Base-by-base conservation (phyloP, 2,113 vertebrate species). In the Bos indicus region DNA sequence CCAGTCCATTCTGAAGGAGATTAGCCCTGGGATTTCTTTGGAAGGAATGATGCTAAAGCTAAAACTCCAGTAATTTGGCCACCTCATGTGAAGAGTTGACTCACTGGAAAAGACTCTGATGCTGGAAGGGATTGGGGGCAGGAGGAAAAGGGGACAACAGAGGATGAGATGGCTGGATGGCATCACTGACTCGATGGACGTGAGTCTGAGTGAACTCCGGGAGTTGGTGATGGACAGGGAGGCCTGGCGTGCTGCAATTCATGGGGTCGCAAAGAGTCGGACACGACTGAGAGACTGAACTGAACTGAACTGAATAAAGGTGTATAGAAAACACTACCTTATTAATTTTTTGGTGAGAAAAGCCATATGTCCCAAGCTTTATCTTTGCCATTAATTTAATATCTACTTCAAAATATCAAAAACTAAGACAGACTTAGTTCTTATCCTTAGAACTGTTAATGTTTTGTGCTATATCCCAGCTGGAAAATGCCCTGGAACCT, bases 1-100 rank as follows among this genome's bases (percentile, higher is more conserved):
- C n/a, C 67, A 71, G n/a, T 40, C 19, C 19, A 36, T 23, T 9
- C n/a, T 40, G 36, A 71, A 40, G 67, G n/a, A 12, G 0, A 40
- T 23, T 9, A 1, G 5, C 5, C 5, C 67, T 71, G 17, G 3
- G 1, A 2, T 0, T 40, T 71, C n/a, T 36, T 71, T 6, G 5
- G 0, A 71, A 71, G n/a, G 67, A 71, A n/a, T 71, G n/a, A 40
- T 40, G 67, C n/a, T 12, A 9, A 71, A 71, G 67, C 19, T 40
- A n/a, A 71, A 21, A 23, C 67, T 71, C n/a, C 67, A 71, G 12
- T 23, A 12, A 10, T 71, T 71, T 12, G n/a, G 10, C 10, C 67
- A 71, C 67, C 19, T 71, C 10, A 71, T 0, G 0, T 10, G 6
- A 23, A 71, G 67, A 71, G 12, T 2, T 40, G 19, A 71, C 5